phyloP scores from a whole-genome alignment of 2,797 vertebrate genomes.

The Malacoctenus gilli region DNA sequence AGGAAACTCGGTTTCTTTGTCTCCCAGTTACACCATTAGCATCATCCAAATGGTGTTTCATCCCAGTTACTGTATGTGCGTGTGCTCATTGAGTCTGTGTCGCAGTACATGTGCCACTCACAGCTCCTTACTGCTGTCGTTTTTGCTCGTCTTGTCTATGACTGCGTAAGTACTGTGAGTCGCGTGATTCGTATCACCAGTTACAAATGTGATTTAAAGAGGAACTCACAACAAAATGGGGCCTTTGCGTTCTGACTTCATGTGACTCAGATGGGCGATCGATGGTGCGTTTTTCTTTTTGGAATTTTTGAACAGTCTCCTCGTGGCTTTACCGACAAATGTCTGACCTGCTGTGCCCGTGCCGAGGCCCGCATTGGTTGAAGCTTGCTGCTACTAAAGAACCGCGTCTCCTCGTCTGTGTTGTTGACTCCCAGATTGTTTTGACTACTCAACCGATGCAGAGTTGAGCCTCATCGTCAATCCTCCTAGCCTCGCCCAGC shows the following conservation, averaged over 20 bases:
- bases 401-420: constrained; percentile 87
- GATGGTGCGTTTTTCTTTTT: constrained; percentile 7
- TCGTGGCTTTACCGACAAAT: constrained; percentile 17
- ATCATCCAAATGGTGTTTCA: constrained; percentile 55
- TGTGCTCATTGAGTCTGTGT: constrained; percentile 51
- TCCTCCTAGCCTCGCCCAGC: constrained; percentile 86
- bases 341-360: constrained; percentile 39
- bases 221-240: constrained; percentile 58
- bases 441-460: constrained; percentile 97
- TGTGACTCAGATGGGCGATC: constrained; percentile 10
- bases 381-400: constrained; percentile 74
- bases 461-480: constrained; percentile 92
- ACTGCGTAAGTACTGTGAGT: constrained; percentile 22
- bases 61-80: constrained; percentile 40
- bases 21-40: constrained; percentile 51
- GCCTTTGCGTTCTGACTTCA: constrained; percentile 36
- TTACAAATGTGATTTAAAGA: constrained; percentile 10
- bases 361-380: constrained; percentile 35
- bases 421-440: constrained; percentile 99
- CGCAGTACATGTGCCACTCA: constrained; percentile 58
- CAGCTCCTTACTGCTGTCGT: constrained; percentile 41
- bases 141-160: constrained; percentile 50
- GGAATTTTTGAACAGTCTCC: constrained; percentile 1
- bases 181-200: constrained; percentile 35
- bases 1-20: constrained; percentile 26